A percentile compares a stretch with the other conserved stretches of the same genome.
Conservation (phyloP, 2,888 invertebrate genomes). For the Pheosia gnoma region DNA sequence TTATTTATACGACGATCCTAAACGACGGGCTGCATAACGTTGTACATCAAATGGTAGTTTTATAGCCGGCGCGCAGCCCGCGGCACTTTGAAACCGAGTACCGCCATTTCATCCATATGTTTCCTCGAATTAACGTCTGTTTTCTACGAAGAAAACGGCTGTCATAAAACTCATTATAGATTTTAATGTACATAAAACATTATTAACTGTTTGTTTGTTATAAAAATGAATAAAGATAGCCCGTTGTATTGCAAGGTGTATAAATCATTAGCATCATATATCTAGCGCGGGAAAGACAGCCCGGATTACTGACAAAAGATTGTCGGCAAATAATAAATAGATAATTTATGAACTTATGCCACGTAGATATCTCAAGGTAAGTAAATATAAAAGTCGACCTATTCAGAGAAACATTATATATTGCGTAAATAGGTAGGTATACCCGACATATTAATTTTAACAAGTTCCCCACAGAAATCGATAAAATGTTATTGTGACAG, state of each 20-base stretch:
- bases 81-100: constrained; percentile 80
- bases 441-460: no score
- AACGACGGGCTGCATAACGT: constrained; percentile 69
- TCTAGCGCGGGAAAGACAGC: background rate
- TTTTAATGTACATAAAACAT: constrained; percentile 68
- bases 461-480: constrained; percentile 16
- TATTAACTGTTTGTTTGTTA: constrained; percentile 73
- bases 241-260: constrained; percentile 10
- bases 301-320: background rate
- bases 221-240: constrained; percentile 46
- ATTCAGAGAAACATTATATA: no score
- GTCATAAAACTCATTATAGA: constrained; percentile 76
- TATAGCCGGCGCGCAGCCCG: constrained; percentile 60
- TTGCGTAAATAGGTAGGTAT: no score
- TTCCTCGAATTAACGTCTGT: constrained; percentile 83
- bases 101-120: constrained; percentile 80
- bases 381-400: no score
- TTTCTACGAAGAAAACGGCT: constrained; percentile 79
- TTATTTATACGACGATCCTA: constrained; percentile 69
- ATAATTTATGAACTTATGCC: no score
- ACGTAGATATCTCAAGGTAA: no score
- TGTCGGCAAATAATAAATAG: background rate
- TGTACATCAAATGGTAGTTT: constrained; percentile 76
- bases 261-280: constrained; percentile 11
- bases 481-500: constrained; percentile 40